Percentiles rank a stretch among this genome's conserved stretches.
Evolutionary conservation across 1,140 invertebrate genomes (phyloP).

Genomic region (Centruroides vittatus): DNA sequence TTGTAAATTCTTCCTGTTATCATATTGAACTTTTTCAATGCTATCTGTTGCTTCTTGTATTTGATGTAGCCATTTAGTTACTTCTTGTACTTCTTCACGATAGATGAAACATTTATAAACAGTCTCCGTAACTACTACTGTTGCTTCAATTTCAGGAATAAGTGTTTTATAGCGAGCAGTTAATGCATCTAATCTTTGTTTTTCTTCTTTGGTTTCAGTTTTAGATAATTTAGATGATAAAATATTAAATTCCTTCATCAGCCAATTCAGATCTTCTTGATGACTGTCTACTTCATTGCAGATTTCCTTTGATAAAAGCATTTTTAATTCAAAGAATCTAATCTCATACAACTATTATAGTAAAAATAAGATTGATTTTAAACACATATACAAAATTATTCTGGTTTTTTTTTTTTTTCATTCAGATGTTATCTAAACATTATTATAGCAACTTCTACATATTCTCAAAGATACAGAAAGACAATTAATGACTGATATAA

Average conservation of each 20-base stretch:
- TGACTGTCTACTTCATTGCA: conserved; percentile 76
- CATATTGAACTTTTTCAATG: conserved; percentile 9
- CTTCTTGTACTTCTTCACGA: conserved; percentile 67
- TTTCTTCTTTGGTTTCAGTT: conserved; percentile 48
- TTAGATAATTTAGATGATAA: conserved; percentile 58
- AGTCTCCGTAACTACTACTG: conserved; percentile 78
- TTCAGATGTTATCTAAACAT: too few species aligned
- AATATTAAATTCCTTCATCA: conserved; percentile 75
- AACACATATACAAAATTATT: too few species aligned
- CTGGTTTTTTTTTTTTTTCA: too few species aligned
- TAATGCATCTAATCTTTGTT: conserved; percentile 62
- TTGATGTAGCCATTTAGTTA: conserved; percentile 34
- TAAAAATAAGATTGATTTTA: too few species aligned
- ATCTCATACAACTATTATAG: too few species aligned
- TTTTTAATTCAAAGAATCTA: too few species aligned
- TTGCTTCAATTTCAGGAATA: conserved; percentile 80
- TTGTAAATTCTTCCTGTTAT: conserved; percentile 7
- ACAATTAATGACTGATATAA: too few species aligned
- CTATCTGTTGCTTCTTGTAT: conserved; percentile 11
- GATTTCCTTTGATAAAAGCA: conserved; percentile 46
- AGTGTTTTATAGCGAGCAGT: conserved; percentile 76
- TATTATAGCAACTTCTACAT: too few species aligned
- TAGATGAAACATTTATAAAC: conserved; percentile 86
- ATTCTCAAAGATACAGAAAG: too few species aligned
- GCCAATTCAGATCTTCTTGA: conserved; percentile 85